Conservation (phyloP, 2,797 vertebrate genomes). For the Cynodonichthys magdalenae region DNA sequence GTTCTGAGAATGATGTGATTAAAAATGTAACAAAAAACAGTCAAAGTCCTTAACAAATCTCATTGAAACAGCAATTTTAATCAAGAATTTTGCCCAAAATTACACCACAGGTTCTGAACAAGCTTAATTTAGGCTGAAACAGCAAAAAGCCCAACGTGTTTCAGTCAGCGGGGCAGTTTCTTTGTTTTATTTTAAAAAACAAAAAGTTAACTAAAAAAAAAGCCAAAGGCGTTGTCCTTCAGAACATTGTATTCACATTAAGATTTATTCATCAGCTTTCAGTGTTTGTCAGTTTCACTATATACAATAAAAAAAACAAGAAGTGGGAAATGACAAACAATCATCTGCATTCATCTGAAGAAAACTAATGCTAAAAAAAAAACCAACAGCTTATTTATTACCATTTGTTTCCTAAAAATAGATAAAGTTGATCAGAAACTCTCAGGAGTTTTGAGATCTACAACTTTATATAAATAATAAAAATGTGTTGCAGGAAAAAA, state of each 20-base stretch:
- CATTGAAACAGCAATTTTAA: conserved; percentile 5
- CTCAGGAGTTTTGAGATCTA: neutral
- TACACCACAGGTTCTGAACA: neutral
- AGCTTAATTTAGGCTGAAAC: conserved; percentile 4
- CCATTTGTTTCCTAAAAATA: neutral
- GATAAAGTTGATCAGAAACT: neutral
- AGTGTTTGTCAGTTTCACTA: neutral
- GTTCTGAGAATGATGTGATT: neutral
- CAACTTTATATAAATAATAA: neutral
- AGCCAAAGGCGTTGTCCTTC: neutral
- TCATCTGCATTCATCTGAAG: neutral
- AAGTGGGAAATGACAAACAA: neutral
- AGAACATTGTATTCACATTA: neutral
- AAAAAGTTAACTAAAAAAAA: neutral
- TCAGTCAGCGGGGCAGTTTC: neutral
- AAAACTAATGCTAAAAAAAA: neutral
- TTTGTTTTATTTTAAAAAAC: neutral
- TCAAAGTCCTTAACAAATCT: conserved; percentile 1
- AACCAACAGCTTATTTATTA: neutral
- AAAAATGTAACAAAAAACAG: neutral
- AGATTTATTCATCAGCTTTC: neutral
- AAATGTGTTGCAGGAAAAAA: neutral
- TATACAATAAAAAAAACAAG: neutral
- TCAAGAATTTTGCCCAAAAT: conserved; percentile 4
- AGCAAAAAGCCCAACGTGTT: neutral